These are phyloP conservation scores for Phortica okadai DNA, from an alignment of 2,888 invertebrate species.

Conservation along the genomic window DNA sequence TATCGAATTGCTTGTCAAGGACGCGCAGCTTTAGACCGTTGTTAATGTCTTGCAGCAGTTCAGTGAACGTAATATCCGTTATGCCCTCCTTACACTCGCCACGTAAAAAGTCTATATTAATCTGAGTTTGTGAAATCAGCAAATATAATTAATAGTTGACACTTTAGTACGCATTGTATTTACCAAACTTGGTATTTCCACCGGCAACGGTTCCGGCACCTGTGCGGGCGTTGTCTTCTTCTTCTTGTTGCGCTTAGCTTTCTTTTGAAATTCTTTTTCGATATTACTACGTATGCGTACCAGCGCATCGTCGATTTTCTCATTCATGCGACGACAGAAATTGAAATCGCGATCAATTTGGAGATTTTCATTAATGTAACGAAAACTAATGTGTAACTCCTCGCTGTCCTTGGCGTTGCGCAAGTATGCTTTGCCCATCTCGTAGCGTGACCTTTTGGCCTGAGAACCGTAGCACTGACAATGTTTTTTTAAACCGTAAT, in stretches of 20 bases:
- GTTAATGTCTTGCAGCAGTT: constrained; percentile 53
- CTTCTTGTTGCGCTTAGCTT: constrained; percentile 60
- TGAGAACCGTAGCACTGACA: too few species aligned
- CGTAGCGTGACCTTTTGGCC: constrained; percentile 46
- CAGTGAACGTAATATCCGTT: constrained; percentile 62
- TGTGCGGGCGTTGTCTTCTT: constrained; percentile 37
- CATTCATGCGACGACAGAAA: constrained; percentile 81
- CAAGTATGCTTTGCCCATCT: constrained; percentile 81
- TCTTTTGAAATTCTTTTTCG: constrained; percentile 80
- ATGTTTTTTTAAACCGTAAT: too few species aligned
- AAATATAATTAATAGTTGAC: neutral
- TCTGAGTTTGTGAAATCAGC: constrained; percentile 41
- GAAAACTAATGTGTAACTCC: constrained; percentile 80
- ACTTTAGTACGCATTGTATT: neutral
- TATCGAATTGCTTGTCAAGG: constrained; percentile 79
- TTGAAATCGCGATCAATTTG: constrained; percentile 83
- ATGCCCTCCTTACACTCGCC: constrained; percentile 52
- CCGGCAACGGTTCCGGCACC: constrained; percentile 28
- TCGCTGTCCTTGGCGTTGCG: constrained; percentile 76
- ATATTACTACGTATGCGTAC: constrained; percentile 82
- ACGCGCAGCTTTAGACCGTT: constrained; percentile 78
- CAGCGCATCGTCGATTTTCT: constrained; percentile 80
- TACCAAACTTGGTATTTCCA: constrained; percentile 35
- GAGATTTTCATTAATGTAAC: constrained; percentile 76
- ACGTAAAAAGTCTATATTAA: constrained; percentile 61